These are phyloP conservation scores for Oreohelix idahoensis DNA, from an alignment of 1,140 invertebrate genomes.

Conservation along the genomic window DNA sequence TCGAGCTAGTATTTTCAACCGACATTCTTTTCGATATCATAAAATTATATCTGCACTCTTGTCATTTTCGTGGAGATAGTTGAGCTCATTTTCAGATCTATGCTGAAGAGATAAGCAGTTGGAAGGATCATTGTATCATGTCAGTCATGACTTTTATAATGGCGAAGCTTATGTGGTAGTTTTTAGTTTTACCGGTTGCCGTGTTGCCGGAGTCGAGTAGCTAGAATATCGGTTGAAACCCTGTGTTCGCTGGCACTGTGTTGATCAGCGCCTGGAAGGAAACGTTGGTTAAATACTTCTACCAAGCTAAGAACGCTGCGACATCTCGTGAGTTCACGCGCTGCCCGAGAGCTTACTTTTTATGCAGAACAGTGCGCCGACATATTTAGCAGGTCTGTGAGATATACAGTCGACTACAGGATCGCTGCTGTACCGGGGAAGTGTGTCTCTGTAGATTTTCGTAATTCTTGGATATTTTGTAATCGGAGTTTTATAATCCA, in stretches of 20 bases:
- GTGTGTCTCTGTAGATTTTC: constrained; percentile 1
- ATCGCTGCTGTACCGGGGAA: background rate
- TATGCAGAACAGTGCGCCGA: constrained; percentile 45
- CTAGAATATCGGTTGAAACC: background rate
- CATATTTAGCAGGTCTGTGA: constrained; percentile 35
- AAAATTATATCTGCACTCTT: too few species aligned
- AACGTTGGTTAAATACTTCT: constrained; percentile 44
- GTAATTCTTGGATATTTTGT: constrained; percentile 9
- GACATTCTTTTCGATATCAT: background rate
- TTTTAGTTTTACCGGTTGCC: background rate
- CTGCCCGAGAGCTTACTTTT: constrained; percentile 46
- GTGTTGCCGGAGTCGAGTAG: background rate
- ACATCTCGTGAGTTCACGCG: constrained; percentile 45
- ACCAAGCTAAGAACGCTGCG: constrained; percentile 40
- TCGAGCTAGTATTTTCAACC: background rate
- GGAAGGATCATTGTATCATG: background rate
- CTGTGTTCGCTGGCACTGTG: background rate
- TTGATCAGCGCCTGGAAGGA: constrained; percentile 36
- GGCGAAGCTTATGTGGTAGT: background rate
- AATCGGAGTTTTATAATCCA: background rate
- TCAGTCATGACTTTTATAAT: background rate
- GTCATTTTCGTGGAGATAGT: background rate
- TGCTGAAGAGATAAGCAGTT: background rate
- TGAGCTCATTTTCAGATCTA: background rate
- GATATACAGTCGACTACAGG: background rate